A percentile compares a stretch with the other conserved stretches of the same genome.
phyloP scores from a whole-genome alignment of 2,888 invertebrate genomes.

The Drosophila infuscata region DNA sequence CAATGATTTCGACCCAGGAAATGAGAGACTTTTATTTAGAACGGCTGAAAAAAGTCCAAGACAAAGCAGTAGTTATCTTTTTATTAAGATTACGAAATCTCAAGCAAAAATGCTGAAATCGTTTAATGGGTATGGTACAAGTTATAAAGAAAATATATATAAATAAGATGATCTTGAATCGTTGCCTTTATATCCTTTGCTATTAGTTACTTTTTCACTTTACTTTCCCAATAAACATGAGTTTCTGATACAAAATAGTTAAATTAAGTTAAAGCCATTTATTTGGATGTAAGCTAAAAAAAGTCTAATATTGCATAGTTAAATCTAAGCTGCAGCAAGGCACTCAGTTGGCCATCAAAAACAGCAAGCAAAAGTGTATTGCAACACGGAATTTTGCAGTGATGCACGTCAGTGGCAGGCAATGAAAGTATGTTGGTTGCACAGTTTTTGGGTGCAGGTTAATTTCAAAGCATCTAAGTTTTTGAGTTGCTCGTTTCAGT shows the following conservation, averaged over 20 bases:
- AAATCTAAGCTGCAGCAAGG: slow-evolving; percentile 27
- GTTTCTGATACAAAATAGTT: background rate
- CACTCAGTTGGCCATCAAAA: slow-evolving; percentile 32
- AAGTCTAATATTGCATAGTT: slow-evolving; percentile 23
- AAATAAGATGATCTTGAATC: background rate
- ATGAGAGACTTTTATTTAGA: background rate
- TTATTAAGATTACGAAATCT: background rate
- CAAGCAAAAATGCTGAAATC: background rate
- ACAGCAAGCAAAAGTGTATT: slow-evolving; percentile 12
- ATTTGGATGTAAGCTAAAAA: background rate
- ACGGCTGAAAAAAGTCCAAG: background rate
- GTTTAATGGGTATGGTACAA: no score
- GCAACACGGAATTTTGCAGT: slow-evolving; percentile 30
- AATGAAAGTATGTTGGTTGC: slow-evolving; percentile 52
- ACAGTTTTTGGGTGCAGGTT: slow-evolving; percentile 54
- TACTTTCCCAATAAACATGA: background rate
- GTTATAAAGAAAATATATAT: background rate
- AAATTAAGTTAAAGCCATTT: background rate
- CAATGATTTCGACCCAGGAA: slow-evolving; percentile 10
- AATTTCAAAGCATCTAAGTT: slow-evolving; percentile 76
- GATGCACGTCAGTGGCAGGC: slow-evolving; percentile 36
- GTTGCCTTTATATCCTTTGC: background rate
- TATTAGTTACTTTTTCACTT: background rate
- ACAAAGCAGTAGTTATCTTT: background rate
- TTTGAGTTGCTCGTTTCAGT: slow-evolving; percentile 56